phyloP scores from a whole-genome alignment of 1,140 invertebrate genomes.

The Gryon sp. region DNA sequence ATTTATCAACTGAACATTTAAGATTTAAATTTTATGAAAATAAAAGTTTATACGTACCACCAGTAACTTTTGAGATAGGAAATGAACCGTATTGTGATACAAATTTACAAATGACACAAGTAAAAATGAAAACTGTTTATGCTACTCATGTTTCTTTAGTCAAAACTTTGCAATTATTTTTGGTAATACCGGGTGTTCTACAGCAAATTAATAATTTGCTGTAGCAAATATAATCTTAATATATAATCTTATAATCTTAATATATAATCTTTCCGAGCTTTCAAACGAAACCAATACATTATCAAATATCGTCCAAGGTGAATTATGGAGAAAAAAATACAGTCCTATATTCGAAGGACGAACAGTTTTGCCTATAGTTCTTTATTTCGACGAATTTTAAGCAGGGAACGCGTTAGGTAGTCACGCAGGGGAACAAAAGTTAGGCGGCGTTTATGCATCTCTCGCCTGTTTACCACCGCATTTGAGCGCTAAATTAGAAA shows the following conservation, averaged over 20 bases:
- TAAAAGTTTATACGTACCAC: slow-evolving; percentile 36
- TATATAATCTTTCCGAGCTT: no score
- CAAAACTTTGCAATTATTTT: slow-evolving; percentile 23
- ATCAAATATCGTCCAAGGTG: no score
- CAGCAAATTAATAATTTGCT: slow-evolving; percentile 20
- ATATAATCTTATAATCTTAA: no score
- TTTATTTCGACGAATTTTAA: slow-evolving; percentile 53
- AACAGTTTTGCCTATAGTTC: slow-evolving; percentile 28
- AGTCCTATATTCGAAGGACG: slow-evolving; percentile 23
- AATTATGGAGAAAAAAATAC: slow-evolving; percentile 44
- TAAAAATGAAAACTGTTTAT: slow-evolving; percentile 29
- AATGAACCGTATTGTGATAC: background rate
- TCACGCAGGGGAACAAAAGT: slow-evolving; percentile 45
- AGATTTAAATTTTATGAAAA: slow-evolving; percentile 35
- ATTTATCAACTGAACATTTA: slow-evolving; percentile 31
- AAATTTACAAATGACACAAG: background rate
- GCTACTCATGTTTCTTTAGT: slow-evolving; percentile 25
- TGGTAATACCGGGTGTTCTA: slow-evolving; percentile 17
- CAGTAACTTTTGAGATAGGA: slow-evolving; percentile 25
- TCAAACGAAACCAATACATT: no score
- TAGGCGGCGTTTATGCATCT: slow-evolving; percentile 32
- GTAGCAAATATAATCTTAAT: slow-evolving; percentile 32
- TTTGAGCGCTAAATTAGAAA: slow-evolving; percentile 15
- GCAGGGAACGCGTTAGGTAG: slow-evolving; percentile 41
- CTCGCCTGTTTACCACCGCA: slow-evolving; percentile 28